Conservation (phyloP, 2,797 vertebrate genomes). For the Parauchenoglanis ngamensis region DNA sequence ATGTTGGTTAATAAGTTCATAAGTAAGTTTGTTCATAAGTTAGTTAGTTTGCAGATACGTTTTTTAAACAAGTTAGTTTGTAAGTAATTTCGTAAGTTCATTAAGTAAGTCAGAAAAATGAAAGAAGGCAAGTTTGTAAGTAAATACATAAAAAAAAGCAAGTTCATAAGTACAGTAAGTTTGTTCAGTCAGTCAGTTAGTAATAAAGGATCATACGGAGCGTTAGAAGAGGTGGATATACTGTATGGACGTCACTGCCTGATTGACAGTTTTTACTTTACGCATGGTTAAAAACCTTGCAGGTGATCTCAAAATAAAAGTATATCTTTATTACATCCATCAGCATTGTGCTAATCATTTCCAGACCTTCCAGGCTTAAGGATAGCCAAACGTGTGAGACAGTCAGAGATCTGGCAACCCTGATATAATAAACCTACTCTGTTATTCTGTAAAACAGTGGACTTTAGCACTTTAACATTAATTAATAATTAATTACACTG, state of each 20-base stretch:
- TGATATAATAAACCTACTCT: not conserved
- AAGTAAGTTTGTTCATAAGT: not conserved
- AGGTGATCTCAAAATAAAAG: not conserved
- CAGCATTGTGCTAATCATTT: not conserved
- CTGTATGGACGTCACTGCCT: not conserved
- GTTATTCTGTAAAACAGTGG: not conserved
- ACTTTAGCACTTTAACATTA: not conserved
- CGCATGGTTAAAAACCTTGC: not conserved
- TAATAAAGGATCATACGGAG: not conserved
- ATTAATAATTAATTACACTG: not conserved
- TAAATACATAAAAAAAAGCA: not conserved
- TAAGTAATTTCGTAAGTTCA: not conserved
- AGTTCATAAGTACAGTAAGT: not conserved
- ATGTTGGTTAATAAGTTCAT: not conserved
- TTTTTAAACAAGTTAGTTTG: not conserved
- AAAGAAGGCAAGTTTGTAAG: too few species aligned
- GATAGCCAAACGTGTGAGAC: not conserved
- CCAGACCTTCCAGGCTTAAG: not conserved
- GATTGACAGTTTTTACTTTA: not conserved
- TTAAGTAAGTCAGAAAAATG: not conserved
- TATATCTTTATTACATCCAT: not conserved
- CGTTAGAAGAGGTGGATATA: not conserved
- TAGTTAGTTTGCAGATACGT: not conserved
- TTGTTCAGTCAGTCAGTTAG: not conserved
- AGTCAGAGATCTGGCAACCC: not conserved